phyloP scores from a whole-genome alignment of 2,113 vertebrate genomes.

The Peromyscus maniculatus region DNA sequence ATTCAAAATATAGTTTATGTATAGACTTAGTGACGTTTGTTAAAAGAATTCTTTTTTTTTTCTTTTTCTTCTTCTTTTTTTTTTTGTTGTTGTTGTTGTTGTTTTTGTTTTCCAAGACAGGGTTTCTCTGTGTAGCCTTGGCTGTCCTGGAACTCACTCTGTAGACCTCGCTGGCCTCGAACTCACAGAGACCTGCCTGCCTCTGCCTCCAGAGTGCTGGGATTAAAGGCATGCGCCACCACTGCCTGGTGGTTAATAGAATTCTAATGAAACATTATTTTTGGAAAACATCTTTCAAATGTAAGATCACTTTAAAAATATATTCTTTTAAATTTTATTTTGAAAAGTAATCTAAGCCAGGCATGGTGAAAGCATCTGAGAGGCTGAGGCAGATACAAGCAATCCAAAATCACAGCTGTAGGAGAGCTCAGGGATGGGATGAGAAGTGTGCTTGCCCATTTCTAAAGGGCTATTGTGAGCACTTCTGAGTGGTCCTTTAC shows the following conservation, averaged over 20 bases:
- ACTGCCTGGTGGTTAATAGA: background rate
- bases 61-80: no score
- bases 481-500: background rate
- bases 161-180: no score
- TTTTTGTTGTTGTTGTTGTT: no score
- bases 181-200: no score
- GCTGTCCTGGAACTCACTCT: no score
- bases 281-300: background rate
- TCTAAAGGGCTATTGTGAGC: background rate
- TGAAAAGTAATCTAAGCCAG: background rate
- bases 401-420: background rate
- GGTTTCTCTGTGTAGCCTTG: no score
- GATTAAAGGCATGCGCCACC: no score
- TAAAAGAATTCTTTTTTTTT: background rate
- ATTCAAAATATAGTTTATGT: conserved; percentile 41
- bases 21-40: conserved; percentile 10
- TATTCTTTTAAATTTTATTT: conserved; percentile 47
- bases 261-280: background rate
- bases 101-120: no score
- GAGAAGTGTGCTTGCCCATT: background rate
- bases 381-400: background rate
- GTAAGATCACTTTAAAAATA: background rate
- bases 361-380: background rate
- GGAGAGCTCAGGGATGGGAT: background rate
- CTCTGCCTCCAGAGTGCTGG: no score